These are phyloP conservation scores for Anagrus nilaparvatae DNA, from an alignment of 1,140 invertebrate genomes.

Conservation along the genomic window DNA sequence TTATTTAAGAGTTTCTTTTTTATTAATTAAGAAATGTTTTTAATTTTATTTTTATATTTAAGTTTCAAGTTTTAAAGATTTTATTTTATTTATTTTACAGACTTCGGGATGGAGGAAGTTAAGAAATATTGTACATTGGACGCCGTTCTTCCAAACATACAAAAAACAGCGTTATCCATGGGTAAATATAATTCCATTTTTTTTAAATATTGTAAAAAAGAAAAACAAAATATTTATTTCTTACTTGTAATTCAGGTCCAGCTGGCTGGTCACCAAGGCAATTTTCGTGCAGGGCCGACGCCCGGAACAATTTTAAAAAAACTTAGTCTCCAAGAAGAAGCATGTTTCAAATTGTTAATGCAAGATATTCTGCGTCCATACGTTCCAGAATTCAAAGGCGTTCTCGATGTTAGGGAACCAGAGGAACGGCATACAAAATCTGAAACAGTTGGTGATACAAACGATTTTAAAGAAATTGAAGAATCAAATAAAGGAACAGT, in stretches of 20 bases:
- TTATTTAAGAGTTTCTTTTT: too few species aligned
- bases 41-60: too few species aligned
- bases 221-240: slow-evolving; percentile 6
- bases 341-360: slow-evolving; percentile 78
- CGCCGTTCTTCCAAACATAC: slow-evolving; percentile 92
- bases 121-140: slow-evolving; percentile 88
- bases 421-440: slow-evolving; percentile 14
- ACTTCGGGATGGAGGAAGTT: slow-evolving; percentile 87
- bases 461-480: slow-evolving; percentile 16
- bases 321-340: slow-evolving; percentile 78
- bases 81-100: slow-evolving; percentile 60
- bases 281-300: slow-evolving; percentile 86
- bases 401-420: slow-evolving; percentile 28
- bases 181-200: slow-evolving; percentile 39
- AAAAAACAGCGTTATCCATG: slow-evolving; percentile 92
- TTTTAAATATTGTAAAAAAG: too few species aligned
- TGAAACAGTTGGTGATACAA: slow-evolving; percentile 11
- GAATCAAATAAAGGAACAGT: slow-evolving; percentile 17
- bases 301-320: slow-evolving; percentile 92
- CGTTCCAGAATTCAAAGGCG: slow-evolving; percentile 83
- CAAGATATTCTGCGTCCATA: slow-evolving; percentile 76
- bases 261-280: slow-evolving; percentile 84
- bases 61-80: too few species aligned
- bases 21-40: too few species aligned
- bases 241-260: slow-evolving; percentile 50